These are phyloP conservation scores for Pseudomyrmex gracilis DNA, from an alignment of 1,140 invertebrate genomes.

Conservation along the genomic window DNA sequence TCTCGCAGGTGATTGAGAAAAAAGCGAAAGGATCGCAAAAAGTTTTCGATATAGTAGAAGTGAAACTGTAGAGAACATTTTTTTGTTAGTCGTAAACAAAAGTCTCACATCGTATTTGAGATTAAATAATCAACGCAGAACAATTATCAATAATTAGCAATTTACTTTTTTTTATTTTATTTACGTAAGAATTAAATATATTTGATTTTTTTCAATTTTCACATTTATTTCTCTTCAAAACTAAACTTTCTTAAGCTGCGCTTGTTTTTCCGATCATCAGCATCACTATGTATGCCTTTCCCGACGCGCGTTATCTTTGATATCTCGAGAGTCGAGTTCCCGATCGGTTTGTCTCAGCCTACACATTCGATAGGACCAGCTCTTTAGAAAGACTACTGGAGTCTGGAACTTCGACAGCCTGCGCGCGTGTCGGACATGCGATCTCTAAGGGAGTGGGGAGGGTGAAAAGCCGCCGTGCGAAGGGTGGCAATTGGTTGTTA, in stretches of 20 bases:
- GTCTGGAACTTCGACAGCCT: constrained; percentile 49
- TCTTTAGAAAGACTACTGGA: constrained; percentile 29
- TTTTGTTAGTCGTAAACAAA: no score
- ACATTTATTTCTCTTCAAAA: neutral
- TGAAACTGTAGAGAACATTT: no score
- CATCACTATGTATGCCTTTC: neutral
- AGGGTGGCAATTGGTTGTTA: constrained; percentile 65
- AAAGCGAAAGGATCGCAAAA: neutral
- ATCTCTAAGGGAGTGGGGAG: constrained; percentile 40
- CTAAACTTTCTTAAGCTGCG: neutral
- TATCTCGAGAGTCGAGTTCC: neutral
- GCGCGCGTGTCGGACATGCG: constrained; percentile 23
- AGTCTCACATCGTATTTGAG: no score
- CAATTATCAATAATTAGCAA: neutral
- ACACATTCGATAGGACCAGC: constrained; percentile 25
- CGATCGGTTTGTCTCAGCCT: constrained; percentile 22
- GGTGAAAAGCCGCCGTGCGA: constrained; percentile 52
- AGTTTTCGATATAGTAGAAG: neutral
- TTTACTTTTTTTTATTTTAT: neutral
- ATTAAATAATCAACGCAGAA: no score
- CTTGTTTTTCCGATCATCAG: neutral
- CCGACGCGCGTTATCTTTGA: neutral
- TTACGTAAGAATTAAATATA: neutral
- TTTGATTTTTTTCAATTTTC: neutral
- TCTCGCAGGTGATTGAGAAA: constrained; percentile 16